Base-by-base conservation (phyloP, 2,113 vertebrate genomes). In the Dolichallabes microphthalmus region DNA sequence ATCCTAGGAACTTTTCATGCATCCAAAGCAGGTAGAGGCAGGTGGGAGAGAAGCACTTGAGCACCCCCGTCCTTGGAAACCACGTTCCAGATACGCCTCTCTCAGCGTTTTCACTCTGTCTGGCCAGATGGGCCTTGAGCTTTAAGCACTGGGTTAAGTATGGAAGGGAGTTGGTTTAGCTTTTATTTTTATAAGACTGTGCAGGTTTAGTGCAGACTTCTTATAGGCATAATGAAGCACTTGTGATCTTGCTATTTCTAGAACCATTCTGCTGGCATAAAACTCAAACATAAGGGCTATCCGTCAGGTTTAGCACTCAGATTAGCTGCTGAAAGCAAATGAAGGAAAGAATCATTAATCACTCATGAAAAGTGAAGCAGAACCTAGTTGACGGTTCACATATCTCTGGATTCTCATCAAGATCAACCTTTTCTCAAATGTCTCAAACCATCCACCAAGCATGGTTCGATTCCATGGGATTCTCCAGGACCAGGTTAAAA, bases 21-120 rank as follows among this genome's bases (percentile, higher is more conserved):
- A 85, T 85, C 52, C 80, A 80, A 85, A 85, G 66, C 84, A 85
- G 64, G 64, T 85, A 10, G 55, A 80, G 66, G 39, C 84, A 80
- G 77, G 76, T 80, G 84, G 57, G 19, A 13, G 77, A 63, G 66
- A 69, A 79, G 64, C 55, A 35, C 64, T 73, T 25, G 66, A 85
- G 57, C 55, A 60, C 69, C 77, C 53, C 68, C 22, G 64, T 73
- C 7, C 39, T 80, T 20, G 15, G 32, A 69, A 45, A 57, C 25
- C 25, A 30, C 17, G 27, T 71, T 71, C 10, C 78, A 86, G 50
- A 61, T 85, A 27, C 39, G 4, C 66, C 55, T 69, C 78, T 53
- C 27, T 68, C 57, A 86, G 78, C 75, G 52, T 66, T 61, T 55
- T 45, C 61, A 45, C 83, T 39, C 69, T 13, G 45, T 27, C 25